Percentiles rank a stretch among this genome's conserved stretches.
Conservation (phyloP, 2,888 invertebrate genomes). For the Eupithecia abbreviata region DNA sequence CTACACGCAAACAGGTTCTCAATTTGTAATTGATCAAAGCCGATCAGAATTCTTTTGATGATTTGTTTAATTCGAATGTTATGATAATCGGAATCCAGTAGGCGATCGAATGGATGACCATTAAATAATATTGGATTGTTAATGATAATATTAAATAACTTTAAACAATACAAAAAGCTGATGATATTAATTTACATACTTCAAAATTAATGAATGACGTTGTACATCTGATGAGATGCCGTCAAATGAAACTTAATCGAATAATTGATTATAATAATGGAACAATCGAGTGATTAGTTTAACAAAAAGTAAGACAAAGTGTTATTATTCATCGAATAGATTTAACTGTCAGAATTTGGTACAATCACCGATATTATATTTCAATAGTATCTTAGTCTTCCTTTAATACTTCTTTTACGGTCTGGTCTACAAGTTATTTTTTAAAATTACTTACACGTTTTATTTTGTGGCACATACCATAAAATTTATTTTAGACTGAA, state of each 20-base stretch:
- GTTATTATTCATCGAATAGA: conserved; percentile 79
- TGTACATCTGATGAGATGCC: conserved; percentile 70
- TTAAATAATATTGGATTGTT: conserved; percentile 52
- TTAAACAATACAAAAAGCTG: conserved; percentile 55
- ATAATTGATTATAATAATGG: conserved; percentile 81
- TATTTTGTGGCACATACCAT: neutral
- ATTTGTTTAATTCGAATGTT: conserved; percentile 43
- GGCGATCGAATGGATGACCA: conserved; percentile 49
- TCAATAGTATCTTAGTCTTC: neutral
- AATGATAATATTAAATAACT: conserved; percentile 57
- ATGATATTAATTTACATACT: conserved; percentile 56
- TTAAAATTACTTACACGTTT: neutral
- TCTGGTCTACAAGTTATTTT: neutral
- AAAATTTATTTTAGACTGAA: neutral
- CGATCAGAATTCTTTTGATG: conserved; percentile 53
- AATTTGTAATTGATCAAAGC: conserved; percentile 47
- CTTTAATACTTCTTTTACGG: neutral
- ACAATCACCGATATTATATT: conserved; percentile 7
- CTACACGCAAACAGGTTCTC: conserved; percentile 37
- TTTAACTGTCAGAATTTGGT: conserved; percentile 70
- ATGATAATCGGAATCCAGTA: conserved; percentile 43
- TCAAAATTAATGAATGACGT: conserved; percentile 69
- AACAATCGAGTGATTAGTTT: conserved; percentile 84
- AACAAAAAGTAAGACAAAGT: conserved; percentile 83
- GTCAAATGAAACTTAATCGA: conserved; percentile 80